Evolutionary conservation across 1,140 invertebrate genomes (phyloP), one percentile per base, ranked within the genome.

Genomic region (Mizuhopecten yessoensis): DNA sequence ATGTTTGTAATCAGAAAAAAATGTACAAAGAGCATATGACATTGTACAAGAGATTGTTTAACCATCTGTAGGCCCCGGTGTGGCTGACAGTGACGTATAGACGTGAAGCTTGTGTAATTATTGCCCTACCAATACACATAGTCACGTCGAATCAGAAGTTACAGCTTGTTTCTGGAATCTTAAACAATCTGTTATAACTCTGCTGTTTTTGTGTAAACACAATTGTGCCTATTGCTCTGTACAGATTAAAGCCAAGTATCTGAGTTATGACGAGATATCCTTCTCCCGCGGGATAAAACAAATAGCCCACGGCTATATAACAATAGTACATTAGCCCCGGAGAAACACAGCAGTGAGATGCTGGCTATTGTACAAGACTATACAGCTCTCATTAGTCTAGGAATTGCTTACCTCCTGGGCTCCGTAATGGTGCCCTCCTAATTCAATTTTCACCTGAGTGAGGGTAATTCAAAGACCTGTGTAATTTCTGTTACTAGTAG

Each of bases 401-500:
- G 17, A 7, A 45, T 45, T 20, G 42, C 42, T 45, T 45, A 45
- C 42, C 42, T 45, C 17, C 17, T 45, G 9, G 42, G 42, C 42
- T 45, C 9, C 29, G 5, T 75, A 29, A 29, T 75, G n/a, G 57
- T 29, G 9, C 23, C 29, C 20, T 75, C 11, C 23, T 75, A 75
- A 75, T 75, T 29, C 57, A 75, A n/a, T 75, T 75, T 75, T 75
- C 57, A 75, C 57, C 57, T n/a, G 57, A 9, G 57, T 75, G n/a
- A 29, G 57, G n/a, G 57, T 75, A 75, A 75, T 75, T 45, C 42
- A 45, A 45, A 45, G 42, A 45, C 42, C 57, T 75, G 57, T 75
- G n/a, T 75, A 5, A 75, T 75, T 29, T n/a, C 17, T 75, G n/a
- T 75, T 5, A 75, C 36, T 39, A 39, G 5, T 13, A 39, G 36